Percentiles rank a stretch among this genome's conserved stretches.
These are phyloP conservation scores for Tonatia bakeri DNA, from an alignment of 2,113 vertebrate species.

Conservation along the genomic window DNA sequence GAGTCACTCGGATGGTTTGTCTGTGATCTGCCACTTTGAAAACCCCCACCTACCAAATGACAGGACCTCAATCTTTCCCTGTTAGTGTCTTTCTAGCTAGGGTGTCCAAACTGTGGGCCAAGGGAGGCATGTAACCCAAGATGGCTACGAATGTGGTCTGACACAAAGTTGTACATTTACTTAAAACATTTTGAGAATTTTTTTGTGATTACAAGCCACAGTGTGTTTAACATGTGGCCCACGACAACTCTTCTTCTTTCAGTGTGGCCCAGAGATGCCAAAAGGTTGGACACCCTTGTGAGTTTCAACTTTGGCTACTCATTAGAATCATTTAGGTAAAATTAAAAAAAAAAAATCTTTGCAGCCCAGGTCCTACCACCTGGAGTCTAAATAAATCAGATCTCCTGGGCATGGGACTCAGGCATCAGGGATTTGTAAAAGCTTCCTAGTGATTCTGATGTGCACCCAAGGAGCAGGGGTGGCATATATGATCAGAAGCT, in stretches of 20 bases:
- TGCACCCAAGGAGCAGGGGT: not conserved
- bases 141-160: no score
- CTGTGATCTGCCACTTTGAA: not conserved
- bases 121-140: no score
- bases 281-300: no score
- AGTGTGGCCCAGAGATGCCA: no score
- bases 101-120: no score
- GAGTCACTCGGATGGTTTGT: not conserved
- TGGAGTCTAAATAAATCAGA: slow-evolving; percentile 13
- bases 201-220: no score
- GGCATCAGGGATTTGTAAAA: not conserved
- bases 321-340: not conserved
- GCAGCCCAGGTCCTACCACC: not conserved
- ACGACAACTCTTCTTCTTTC: no score
- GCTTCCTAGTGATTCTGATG: not conserved
- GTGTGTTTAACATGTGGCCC: no score
- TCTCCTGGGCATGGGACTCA: not conserved
- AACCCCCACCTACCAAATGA: not conserved
- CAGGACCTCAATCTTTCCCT: not conserved
- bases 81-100: not conserved
- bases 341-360: not conserved
- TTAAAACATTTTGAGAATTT: no score
- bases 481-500: not conserved
- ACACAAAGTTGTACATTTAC: no score
- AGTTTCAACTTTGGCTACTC: not conserved